Conservation (phyloP, 2,797 vertebrate genomes). For the Dicrostonyx torquatus region DNA sequence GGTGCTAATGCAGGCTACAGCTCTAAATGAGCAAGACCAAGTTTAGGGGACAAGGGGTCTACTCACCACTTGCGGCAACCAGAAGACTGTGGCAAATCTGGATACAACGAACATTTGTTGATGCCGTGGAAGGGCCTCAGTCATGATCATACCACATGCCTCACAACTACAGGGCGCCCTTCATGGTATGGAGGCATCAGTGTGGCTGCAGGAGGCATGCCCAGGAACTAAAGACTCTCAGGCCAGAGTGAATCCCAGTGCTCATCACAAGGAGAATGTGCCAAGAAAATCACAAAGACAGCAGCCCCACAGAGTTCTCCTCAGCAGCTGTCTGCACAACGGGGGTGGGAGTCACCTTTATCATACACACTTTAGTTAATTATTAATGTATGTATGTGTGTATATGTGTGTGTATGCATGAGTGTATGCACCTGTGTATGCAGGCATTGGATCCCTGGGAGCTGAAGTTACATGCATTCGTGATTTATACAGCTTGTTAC, state of each 20-base stretch:
- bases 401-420: too few relatives aligned
- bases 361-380: background rate
- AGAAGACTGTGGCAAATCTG: too few relatives aligned
- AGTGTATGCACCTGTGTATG: background rate
- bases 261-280: background rate
- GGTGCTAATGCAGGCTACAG: background rate
- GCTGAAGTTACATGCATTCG: background rate
- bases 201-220: background rate
- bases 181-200: background rate
- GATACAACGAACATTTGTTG: too few relatives aligned
- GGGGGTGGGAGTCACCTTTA: too few relatives aligned
- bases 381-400: background rate
- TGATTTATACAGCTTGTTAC: background rate
- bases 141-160: background rate
- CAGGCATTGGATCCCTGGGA: background rate
- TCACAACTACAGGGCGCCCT: background rate
- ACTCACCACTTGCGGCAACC: background rate
- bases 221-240: background rate
- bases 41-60: accelerated
- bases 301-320: background rate
- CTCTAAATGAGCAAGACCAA: background rate
- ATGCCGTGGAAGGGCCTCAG: background rate
- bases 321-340: background rate
- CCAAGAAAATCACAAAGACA: background rate
- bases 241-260: background rate